phyloP scores from a whole-genome alignment of 2,113 vertebrate species.

The Gobius niger region DNA sequence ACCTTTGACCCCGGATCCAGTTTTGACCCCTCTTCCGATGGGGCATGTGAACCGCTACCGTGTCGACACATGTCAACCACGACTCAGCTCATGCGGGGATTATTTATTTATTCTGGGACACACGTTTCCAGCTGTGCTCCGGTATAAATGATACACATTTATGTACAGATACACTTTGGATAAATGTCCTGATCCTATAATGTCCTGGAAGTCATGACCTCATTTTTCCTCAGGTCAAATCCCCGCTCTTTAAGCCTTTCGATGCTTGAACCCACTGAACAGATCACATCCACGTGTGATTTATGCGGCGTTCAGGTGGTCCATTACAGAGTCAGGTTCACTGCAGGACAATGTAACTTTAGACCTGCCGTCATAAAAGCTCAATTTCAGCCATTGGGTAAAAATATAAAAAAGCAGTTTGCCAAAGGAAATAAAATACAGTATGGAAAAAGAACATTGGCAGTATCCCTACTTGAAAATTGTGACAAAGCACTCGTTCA shows the following conservation, averaged over 20 bases:
- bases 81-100: constrained; percentile 37
- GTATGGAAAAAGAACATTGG: too few relatives aligned
- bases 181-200: constrained; percentile 21
- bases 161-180: not conserved
- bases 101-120: constrained; percentile 12
- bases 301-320: constrained; percentile 18
- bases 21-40: constrained; percentile 48
- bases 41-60: constrained; percentile 53
- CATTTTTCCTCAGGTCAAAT: constrained; percentile 52
- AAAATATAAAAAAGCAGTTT: too few relatives aligned
- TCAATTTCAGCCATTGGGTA: too few relatives aligned
- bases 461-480: too few relatives aligned
- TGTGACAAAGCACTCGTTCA: too few relatives aligned
- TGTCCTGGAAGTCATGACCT: constrained; percentile 47
- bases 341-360: not conserved
- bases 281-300: constrained; percentile 42
- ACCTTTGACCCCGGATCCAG: constrained; percentile 51
- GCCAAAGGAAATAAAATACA: too few relatives aligned
- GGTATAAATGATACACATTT: constrained; percentile 14
- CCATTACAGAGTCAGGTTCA: not conserved
- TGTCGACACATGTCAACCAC: constrained; percentile 49
- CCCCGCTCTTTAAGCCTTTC: constrained; percentile 47
- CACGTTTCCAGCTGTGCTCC: constrained; percentile 25
- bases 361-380: not conserved
- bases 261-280: constrained; percentile 46